A percentile compares a stretch with the other conserved stretches of the same genome.
phyloP scores from a whole-genome alignment of 2,797 vertebrate species.

The Benthosema pterotum region DNA sequence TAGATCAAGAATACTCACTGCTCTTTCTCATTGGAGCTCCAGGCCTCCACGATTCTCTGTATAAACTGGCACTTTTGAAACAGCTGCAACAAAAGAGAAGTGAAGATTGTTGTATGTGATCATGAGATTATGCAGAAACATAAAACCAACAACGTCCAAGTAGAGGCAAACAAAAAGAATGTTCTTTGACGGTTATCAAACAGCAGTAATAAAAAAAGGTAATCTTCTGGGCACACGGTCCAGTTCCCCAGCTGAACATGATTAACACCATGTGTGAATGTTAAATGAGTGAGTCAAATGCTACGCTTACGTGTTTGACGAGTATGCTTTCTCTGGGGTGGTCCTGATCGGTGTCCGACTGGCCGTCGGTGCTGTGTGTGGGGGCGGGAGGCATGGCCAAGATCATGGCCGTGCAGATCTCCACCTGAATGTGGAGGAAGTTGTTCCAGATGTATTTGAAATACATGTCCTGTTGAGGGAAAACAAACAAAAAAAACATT shows the following conservation, averaged over 20 bases:
- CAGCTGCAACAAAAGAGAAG: conserved; percentile 76
- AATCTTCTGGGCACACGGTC: neutral
- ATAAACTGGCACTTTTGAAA: conserved; percentile 97
- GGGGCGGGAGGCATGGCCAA: conserved; percentile 90
- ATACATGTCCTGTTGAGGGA: conserved; percentile 90
- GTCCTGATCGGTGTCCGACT: conserved; percentile 86
- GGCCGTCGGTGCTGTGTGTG: conserved; percentile 70
- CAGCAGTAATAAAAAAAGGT: too few species aligned
- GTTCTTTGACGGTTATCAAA: too few species aligned
- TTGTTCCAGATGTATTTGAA: conserved; percentile 99
- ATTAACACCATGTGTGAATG: too few species aligned
- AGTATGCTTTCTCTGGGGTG: conserved; percentile 87
- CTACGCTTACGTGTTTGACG: conserved; percentile 89
- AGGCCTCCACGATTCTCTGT: conserved; percentile 95
- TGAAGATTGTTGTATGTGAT: neutral
- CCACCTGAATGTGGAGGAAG: conserved; percentile 97
- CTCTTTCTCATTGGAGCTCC: conserved; percentile 96
- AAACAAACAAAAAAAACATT: conserved; percentile 16
- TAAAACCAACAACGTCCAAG: neutral
- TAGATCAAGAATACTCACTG: conserved; percentile 85
- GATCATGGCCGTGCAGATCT: conserved; percentile 96
- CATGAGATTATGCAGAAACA: neutral
- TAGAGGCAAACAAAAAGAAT: too few species aligned
- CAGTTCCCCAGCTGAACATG: too few species aligned
- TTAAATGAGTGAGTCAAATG: too few species aligned